Base-by-base conservation (phyloP, 1,140 invertebrate species). In the Pristionchus pacificus region DNA sequence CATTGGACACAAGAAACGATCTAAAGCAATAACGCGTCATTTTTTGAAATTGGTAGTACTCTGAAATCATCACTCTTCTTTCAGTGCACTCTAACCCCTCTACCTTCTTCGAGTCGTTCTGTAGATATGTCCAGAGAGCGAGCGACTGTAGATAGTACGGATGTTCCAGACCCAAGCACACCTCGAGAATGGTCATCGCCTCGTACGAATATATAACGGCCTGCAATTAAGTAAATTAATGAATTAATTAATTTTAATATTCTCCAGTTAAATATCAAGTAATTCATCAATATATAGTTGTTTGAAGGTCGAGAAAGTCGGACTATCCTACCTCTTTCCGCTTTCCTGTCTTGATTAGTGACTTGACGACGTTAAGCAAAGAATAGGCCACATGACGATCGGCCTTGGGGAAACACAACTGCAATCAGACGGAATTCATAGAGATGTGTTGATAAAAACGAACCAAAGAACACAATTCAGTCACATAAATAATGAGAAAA, bases 131-230 rank as follows among this genome's bases (percentile, higher is more conserved):
- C 76, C 76, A 77, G 2, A 77, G 60, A 1, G 76, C 76, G 15
- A 77, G 60, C 6, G 76, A 77, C 57, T 77, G 76, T 6, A 77
- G 61, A 28, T 77, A 77, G 55, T 77, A 77, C 1, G 76, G 76
- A 66, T 77, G 76, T 29, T 77, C 70, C 57, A 77, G 65, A 55
- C 76, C 76, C 28, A 77, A 77, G 58, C 74, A 77, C 24, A 77
- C 71, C 62, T 77, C 76, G 29, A 77, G 77, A 38, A 77, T 77
- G 65, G 64, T 74, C 76, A 77, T 77, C 1, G 76, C 76, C 30
- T 77, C 76, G 60, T 75, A 77, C 31, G 76, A 74, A 57, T 77
- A 77, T 15, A 64, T 59, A 49, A 77, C 65, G 0, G 76, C 76
- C 38, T 49, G 38, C 6, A 49, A 49, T 49, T 10, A 6, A 49